Conservation (phyloP, 2,113 vertebrate species). For the Acrocephalus arundinaceus region DNA sequence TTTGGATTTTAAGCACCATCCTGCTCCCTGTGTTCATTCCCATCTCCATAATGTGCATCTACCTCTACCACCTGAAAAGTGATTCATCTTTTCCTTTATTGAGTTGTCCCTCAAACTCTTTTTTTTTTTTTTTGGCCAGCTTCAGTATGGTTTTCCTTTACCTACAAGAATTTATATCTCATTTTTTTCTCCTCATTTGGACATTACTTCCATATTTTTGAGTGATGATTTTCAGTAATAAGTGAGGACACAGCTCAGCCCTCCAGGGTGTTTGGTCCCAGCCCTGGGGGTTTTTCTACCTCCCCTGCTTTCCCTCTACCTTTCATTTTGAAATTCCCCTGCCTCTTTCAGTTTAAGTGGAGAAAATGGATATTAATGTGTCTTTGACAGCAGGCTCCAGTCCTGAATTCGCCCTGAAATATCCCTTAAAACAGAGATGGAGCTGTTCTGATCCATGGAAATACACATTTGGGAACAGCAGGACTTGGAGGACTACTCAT, state of each 20-base stretch:
- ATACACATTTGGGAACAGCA: neutral
- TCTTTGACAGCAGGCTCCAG: neutral
- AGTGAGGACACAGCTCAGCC: neutral
- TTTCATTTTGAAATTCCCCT: neutral
- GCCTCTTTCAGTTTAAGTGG: neutral
- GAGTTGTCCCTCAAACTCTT: neutral
- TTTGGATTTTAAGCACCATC: neutral
- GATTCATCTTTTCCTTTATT: neutral
- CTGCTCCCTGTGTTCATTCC: neutral
- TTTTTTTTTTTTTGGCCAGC: neutral
- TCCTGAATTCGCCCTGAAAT: neutral
- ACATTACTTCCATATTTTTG: neutral
- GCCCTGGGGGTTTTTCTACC: neutral
- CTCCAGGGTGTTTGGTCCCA: neutral
- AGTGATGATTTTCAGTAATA: neutral
- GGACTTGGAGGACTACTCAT: neutral
- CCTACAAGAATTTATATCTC: neutral
- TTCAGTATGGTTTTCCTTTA: neutral
- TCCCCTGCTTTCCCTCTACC: neutral
- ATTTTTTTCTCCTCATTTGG: accelerated
- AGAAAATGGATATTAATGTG: neutral
- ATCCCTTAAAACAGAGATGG: neutral
- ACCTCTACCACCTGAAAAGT: neutral
- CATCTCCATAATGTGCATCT: neutral
- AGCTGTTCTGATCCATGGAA: neutral